These are phyloP conservation scores for Marcusenius ussheri DNA, from an alignment of 2,113 vertebrate species.

Conservation along the genomic window DNA sequence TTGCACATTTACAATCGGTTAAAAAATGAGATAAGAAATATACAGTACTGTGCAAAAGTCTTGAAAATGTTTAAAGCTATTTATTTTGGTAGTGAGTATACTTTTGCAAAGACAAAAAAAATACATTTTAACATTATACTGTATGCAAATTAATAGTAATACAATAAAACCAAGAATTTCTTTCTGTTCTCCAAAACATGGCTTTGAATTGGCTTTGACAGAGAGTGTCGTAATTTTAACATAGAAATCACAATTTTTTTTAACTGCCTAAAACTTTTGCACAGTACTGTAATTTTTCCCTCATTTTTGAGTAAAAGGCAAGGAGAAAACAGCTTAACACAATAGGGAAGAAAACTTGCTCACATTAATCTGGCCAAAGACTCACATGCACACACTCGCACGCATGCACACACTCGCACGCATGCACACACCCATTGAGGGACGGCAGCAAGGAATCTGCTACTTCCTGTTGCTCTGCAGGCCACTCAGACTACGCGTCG, in stretches of 20 bases:
- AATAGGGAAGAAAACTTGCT: not conserved
- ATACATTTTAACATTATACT: not conserved
- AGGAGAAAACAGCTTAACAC: not conserved
- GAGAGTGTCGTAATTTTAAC: not conserved
- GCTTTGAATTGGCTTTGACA: not conserved
- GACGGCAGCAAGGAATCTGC: not conserved
- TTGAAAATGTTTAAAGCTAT: not conserved
- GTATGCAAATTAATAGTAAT: not conserved
- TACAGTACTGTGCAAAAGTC: not conserved
- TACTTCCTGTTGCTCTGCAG: not conserved
- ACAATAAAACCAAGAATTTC: not conserved
- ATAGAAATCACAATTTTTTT: not conserved
- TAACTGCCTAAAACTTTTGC: not conserved
- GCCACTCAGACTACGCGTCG: not conserved
- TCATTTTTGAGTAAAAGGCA: not conserved
- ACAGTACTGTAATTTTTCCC: not conserved
- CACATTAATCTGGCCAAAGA: not conserved
- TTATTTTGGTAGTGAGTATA: not conserved
- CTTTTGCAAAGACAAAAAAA: not conserved
- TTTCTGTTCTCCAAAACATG: not conserved
- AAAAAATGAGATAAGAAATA: not conserved
- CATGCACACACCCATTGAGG: not conserved
- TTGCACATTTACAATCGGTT: not conserved
- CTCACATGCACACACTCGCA: not conserved
- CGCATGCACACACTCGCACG: not conserved